Evolutionary conservation across 2,888 invertebrate species (phyloP).

Genomic region (Mesorhabditis sp.): DNA sequence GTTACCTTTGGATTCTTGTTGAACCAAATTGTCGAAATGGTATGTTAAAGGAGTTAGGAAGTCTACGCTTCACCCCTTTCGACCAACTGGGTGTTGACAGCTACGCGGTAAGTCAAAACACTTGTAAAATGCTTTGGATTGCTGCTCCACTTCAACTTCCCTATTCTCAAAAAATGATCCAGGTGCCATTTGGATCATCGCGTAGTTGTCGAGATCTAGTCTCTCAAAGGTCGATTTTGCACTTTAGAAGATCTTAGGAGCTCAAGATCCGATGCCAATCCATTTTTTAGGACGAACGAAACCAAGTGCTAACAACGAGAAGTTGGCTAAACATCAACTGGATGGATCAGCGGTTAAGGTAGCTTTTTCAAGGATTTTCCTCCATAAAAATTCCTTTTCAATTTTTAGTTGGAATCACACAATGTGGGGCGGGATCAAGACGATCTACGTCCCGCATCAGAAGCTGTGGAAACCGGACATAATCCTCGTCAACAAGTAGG

Average conservation of each 20-base stretch:
- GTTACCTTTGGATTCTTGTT: constrained; percentile 78
- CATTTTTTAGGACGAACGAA: constrained; percentile 53
- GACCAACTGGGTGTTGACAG: constrained; percentile 8
- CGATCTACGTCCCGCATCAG: constrained; percentile 55
- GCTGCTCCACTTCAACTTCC: neutral
- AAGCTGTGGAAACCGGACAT: constrained; percentile 57
- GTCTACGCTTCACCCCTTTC: neutral
- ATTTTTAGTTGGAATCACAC: constrained; percentile 26
- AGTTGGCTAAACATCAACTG: constrained; percentile 58
- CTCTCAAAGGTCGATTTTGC: neutral
- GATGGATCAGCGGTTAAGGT: constrained; percentile 44
- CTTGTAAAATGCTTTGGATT: neutral
- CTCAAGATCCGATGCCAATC: neutral
- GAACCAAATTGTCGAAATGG: constrained; percentile 81
- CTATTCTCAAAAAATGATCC: neutral
- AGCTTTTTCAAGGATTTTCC: neutral
- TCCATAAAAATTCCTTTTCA: neutral
- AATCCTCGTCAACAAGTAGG: constrained; percentile 55
- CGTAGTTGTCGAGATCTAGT: neutral
- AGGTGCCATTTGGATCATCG: constrained; percentile 3
- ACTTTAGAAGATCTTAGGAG: constrained; percentile 4
- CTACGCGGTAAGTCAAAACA: neutral
- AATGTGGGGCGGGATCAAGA: constrained; percentile 52
- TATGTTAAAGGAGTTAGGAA: constrained; percentile 54
- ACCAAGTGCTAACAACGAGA: constrained; percentile 55